A percentile compares a stretch with the other conserved stretches of the same genome.
Evolutionary conservation across 2,113 vertebrate species (phyloP).

Genomic region (Corythoichthys haematopterus): DNA sequence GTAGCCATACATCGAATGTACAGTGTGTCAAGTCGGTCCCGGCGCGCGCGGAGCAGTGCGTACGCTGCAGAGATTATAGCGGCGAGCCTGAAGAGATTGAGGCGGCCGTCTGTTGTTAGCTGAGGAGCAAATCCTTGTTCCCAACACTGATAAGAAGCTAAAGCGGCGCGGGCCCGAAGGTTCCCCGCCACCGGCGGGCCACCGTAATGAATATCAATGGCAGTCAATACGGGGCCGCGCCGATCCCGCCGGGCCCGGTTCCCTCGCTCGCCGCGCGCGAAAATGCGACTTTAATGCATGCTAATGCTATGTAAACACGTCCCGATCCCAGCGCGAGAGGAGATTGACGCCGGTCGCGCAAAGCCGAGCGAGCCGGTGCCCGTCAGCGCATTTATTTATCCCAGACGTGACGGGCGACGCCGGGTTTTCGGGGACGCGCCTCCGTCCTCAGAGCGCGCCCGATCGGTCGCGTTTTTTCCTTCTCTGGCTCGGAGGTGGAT

Average conservation of each 20-base stretch:
- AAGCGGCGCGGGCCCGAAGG: constrained; percentile 67
- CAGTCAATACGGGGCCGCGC: constrained; percentile 41
- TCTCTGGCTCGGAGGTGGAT: too few species aligned
- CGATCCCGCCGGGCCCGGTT: constrained; percentile 54
- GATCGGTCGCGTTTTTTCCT: too few species aligned
- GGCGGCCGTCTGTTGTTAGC: constrained; percentile 59
- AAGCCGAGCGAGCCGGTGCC: constrained; percentile 49
- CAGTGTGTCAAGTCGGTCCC: too few species aligned
- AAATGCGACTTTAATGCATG: constrained; percentile 70
- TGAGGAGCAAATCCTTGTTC: constrained; percentile 70
- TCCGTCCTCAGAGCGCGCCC: too few species aligned
- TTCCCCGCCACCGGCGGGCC: constrained; percentile 54
- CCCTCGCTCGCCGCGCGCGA: constrained; percentile 42
- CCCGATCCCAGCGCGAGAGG: constrained; percentile 59
- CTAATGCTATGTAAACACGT: constrained; percentile 72
- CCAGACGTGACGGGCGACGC: constrained; percentile 36
- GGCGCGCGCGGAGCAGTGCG: too few species aligned
- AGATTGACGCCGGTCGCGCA: constrained; percentile 40
- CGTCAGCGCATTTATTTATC: constrained; percentile 59
- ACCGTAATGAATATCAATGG: constrained; percentile 72
- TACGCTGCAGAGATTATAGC: not conserved
- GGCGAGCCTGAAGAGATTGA: constrained; percentile 18
- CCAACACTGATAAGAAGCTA: constrained; percentile 68
- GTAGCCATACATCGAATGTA: too few species aligned
- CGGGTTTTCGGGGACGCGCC: too few species aligned